Conservation (phyloP, 2,888 invertebrate genomes). For the Hipparchia semele region DNA sequence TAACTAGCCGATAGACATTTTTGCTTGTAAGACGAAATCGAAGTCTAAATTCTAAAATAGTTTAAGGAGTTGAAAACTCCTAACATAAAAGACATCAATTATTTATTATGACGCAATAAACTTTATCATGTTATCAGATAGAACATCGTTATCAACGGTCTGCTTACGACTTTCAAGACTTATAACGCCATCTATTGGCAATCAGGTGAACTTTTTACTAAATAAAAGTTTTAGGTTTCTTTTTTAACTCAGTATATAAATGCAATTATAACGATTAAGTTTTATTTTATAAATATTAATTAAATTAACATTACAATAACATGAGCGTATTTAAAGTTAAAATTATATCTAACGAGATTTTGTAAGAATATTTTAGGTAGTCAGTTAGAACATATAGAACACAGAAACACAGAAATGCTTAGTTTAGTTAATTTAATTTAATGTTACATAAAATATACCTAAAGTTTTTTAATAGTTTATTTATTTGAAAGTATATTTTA, state of each 20-base stretch:
- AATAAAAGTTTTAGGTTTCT: constrained; percentile 6
- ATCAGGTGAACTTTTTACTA: constrained; percentile 35
- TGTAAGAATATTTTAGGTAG: neutral
- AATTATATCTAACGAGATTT: neutral
- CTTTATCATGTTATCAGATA: constrained; percentile 9
- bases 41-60: neutral
- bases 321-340: neutral
- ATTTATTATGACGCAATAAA: constrained; percentile 12
- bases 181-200: constrained; percentile 57
- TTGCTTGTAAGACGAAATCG: too few species aligned
- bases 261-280: too few species aligned
- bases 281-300: neutral
- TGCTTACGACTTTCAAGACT: constrained; percentile 3
- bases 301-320: neutral
- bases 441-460: neutral
- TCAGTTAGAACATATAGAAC: neutral
- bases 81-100: neutral
- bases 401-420: neutral
- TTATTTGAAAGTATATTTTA: neutral
- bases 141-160: constrained; percentile 11
- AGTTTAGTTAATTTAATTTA: neutral
- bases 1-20: neutral
- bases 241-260: too few species aligned
- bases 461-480: neutral
- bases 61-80: neutral